Evolutionary conservation across 2,797 vertebrate genomes (phyloP).

Genomic region (Molothrus ater): DNA sequence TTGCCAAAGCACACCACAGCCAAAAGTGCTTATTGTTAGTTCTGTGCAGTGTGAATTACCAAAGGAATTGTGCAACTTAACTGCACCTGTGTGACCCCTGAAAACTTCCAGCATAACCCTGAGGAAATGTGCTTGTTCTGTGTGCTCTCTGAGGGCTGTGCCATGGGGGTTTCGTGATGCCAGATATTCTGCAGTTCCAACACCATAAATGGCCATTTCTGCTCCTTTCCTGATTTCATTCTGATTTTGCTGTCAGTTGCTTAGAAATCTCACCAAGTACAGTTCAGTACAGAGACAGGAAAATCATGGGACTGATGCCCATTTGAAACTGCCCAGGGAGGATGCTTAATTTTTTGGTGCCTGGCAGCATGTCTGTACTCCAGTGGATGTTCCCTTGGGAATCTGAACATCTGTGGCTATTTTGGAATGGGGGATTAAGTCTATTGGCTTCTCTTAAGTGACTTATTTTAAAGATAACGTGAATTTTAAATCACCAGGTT

Average conservation of each 20-base stretch:
- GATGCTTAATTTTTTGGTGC: not conserved
- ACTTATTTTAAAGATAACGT: not conserved
- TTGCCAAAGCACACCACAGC: not conserved
- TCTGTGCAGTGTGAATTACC: not conserved
- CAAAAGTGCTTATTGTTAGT: not conserved
- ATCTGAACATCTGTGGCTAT: not conserved
- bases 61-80: not conserved
- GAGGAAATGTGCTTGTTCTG: not conserved
- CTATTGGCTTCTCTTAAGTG: constrained; percentile 30
- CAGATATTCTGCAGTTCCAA: not conserved
- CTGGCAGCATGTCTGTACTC: not conserved
- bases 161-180: not conserved
- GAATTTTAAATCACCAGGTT: not conserved
- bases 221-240: not conserved
- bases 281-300: not conserved
- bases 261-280: not conserved
- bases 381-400: not conserved
- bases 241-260: not conserved
- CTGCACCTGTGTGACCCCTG: not conserved
- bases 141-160: not conserved
- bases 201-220: not conserved
- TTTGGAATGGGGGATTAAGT: not conserved
- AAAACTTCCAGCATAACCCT: not conserved
- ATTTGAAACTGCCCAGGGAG: not conserved
- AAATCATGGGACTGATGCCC: not conserved